Evolutionary conservation across 2,888 invertebrate genomes (phyloP).

Genomic region (Nemotelus nigrinus): DNA sequence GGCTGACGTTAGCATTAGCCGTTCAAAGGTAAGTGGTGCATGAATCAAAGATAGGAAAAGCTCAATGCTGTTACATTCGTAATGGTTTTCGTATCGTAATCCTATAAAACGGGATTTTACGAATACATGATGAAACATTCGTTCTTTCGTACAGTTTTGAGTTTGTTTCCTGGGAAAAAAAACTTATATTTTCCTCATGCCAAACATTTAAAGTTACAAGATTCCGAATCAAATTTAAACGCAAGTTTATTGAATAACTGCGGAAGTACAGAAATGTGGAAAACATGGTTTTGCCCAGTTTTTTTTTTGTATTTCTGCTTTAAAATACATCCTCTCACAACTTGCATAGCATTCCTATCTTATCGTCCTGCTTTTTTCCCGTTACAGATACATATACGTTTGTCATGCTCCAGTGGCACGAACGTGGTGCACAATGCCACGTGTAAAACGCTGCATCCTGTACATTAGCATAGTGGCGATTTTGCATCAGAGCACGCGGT

Average conservation of each 20-base stretch:
- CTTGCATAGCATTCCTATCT: not conserved
- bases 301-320: not conserved
- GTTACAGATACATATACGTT: conserved; percentile 83
- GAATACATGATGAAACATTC: no score
- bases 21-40: conserved; percentile 73
- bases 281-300: no score
- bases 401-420: conserved; percentile 91
- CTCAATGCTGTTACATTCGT: no score
- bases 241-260: no score
- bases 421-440: conserved; percentile 77
- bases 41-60: not conserved
- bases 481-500: conserved; percentile 83
- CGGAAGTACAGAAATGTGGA: no score
- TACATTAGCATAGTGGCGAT: conserved; percentile 83
- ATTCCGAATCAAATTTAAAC: no score
- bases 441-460: conserved; percentile 80
- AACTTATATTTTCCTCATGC: no score
- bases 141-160: no score
- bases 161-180: no score
- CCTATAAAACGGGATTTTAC: no score
- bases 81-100: no score
- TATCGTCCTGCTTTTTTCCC: conserved; percentile 32
- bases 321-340: not conserved
- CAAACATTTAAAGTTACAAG: no score
- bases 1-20: conserved; percentile 90